A percentile compares a stretch with the other conserved stretches of the same genome.
Conservation (phyloP, 30 jellyfish, hydroid and myxozoan genomes). For the Thelohanellus kitauei region DNA sequence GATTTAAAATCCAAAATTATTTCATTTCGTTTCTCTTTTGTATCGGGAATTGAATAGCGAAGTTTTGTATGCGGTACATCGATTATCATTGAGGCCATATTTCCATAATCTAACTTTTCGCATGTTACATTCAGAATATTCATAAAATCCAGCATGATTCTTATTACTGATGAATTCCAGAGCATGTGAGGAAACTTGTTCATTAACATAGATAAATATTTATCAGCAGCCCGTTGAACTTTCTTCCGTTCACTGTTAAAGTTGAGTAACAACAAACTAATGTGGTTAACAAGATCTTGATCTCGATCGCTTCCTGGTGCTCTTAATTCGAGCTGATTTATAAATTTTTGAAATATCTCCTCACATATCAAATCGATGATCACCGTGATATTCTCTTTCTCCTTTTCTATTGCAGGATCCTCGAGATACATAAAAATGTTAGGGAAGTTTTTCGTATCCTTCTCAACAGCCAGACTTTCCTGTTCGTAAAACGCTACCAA, state of each 20-base stretch:
- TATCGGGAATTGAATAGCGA: too few relatives aligned
- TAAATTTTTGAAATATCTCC: conserved; percentile 15
- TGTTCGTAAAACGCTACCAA: conserved; percentile 32
- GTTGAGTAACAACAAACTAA: conserved; percentile 25
- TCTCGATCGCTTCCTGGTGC: conserved; percentile 23
- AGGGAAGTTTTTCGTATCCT: conserved; percentile 27
- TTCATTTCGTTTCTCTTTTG: too few relatives aligned
- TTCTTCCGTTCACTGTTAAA: conserved; percentile 37
- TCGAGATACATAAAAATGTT: conserved; percentile 24
- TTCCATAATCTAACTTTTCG: too few relatives aligned
- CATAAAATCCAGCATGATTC: conserved; percentile 59
- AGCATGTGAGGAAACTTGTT: conserved; percentile 76
- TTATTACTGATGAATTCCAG: conserved; percentile 44
- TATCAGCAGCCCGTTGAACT: conserved; percentile 49
- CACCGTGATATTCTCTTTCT: conserved; percentile 42
- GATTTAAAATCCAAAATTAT: too few relatives aligned
- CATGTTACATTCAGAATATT: conserved; percentile 12
- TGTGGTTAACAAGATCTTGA: conserved; percentile 34
- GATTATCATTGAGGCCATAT: too few relatives aligned
- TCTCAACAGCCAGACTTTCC: conserved; percentile 36
- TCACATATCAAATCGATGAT: conserved; percentile 39
- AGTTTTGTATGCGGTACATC: too few relatives aligned
- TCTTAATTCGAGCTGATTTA: conserved; percentile 12
- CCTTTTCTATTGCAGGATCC: conserved; percentile 55
- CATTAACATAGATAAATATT: conserved; percentile 32